Conservation (phyloP, 2,113 vertebrate species). For the Hirundichthys speculiger region DNA sequence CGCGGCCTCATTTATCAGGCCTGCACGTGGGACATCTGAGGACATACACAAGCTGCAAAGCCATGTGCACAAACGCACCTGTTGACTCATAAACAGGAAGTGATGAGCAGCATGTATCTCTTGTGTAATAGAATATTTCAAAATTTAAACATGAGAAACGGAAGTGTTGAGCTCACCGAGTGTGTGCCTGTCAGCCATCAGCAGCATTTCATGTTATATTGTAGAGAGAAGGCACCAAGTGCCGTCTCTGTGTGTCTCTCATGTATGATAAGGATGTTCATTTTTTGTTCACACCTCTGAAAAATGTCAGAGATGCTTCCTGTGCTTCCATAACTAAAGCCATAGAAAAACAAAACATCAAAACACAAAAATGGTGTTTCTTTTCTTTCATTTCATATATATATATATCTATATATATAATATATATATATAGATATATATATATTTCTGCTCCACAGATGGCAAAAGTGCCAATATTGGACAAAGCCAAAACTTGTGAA, state of each 20-base stretch:
- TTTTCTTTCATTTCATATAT: background rate
- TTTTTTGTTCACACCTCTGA: constrained; percentile 19
- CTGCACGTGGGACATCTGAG: constrained; percentile 41
- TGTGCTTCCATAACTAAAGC: constrained; percentile 40
- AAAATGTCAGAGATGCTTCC: constrained; percentile 12
- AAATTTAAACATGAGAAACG: background rate
- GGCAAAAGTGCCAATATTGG: constrained; percentile 64
- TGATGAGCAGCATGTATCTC: background rate
- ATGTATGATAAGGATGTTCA: constrained; percentile 18
- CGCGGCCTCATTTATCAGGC: constrained; percentile 52
- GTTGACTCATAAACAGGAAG: constrained; percentile 27
- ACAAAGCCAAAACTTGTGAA: constrained; percentile 55
- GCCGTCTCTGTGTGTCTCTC: constrained; percentile 13
- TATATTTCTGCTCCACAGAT: constrained; percentile 5
- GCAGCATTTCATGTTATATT: constrained; percentile 12
- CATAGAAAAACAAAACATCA: constrained; percentile 38
- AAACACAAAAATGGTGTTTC: no score
- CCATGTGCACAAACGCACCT: constrained; percentile 44
- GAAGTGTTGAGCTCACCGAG: background rate
- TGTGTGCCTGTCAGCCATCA: constrained; percentile 7
- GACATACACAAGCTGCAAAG: constrained; percentile 44
- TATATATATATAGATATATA: no score
- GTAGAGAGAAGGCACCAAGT: constrained; percentile 13
- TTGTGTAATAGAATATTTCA: background rate
- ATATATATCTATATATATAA: no score